phyloP scores from a whole-genome alignment of 2,797 vertebrate genomes.

The Erpetoichthys calabaricus region DNA sequence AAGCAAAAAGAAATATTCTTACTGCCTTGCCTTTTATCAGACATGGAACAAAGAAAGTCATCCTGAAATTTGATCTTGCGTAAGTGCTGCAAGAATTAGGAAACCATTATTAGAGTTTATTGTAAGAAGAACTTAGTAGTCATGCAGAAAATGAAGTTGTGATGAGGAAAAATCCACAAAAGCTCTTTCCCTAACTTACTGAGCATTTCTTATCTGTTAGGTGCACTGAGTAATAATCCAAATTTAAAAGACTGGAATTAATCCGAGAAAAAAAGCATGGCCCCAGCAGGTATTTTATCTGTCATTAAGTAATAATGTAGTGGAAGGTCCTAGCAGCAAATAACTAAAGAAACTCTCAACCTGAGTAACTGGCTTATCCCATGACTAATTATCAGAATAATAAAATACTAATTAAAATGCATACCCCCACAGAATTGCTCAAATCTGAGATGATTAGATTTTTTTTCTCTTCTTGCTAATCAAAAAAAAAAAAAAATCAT shows the following conservation, averaged over 20 bases:
- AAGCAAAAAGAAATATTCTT: too few species aligned
- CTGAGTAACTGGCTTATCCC: neutral
- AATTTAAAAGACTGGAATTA: neutral
- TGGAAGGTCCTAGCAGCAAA: constrained; percentile 1
- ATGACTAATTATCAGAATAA: constrained; percentile 3
- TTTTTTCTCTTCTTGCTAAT: neutral
- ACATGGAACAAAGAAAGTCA: too few species aligned
- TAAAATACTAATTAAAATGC: neutral
- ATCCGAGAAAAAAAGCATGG: neutral
- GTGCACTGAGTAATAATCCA: neutral
- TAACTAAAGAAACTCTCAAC: constrained; percentile 6
- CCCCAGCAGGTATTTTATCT: neutral
- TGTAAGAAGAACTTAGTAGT: too few species aligned
- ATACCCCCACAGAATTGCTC: constrained; percentile 3
- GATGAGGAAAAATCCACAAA: too few species aligned
- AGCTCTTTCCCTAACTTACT: too few species aligned
- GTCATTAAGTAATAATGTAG: neutral
- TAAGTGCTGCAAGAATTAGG: too few species aligned
- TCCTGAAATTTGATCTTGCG: too few species aligned
- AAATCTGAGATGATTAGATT: constrained; percentile 2
- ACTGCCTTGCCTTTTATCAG: too few species aligned
- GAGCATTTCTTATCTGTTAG: too few species aligned
- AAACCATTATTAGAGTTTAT: too few species aligned
- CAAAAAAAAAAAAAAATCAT: neutral
- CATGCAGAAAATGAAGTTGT: too few species aligned